Percentiles rank a stretch among this genome's conserved stretches.
phyloP scores from a whole-genome alignment of 2,888 invertebrate genomes.

The Rhamnusium bicolor region DNA sequence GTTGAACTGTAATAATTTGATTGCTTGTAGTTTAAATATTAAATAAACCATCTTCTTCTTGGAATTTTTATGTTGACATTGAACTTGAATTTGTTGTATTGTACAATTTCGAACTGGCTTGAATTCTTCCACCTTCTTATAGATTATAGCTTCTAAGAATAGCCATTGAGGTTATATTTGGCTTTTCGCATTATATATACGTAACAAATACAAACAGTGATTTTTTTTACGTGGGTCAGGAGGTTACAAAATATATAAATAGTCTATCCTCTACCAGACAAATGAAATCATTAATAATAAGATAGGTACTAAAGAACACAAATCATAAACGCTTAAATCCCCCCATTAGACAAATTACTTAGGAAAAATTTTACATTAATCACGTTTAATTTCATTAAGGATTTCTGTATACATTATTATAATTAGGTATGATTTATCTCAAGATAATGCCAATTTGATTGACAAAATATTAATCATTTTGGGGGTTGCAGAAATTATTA shows the following conservation, averaged over 20 bases:
- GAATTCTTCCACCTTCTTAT: conserved; percentile 22
- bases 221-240: conserved; percentile 6
- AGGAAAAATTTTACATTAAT: no score
- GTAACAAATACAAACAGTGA: not conserved
- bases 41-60: conserved; percentile 23
- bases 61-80: conserved; percentile 26
- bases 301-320: no score
- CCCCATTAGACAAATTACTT: no score
- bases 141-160: conserved; percentile 27
- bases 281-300: no score
- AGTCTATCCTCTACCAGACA: not conserved
- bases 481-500: no score
- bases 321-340: no score
- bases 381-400: no score
- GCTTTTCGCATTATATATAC: conserved; percentile 21
- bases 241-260: not conserved
- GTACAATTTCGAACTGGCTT: conserved; percentile 22
- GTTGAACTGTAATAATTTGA: conserved; percentile 30
- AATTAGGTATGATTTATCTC: no score
- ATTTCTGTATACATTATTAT: no score
- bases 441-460: no score
- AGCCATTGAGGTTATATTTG: conserved; percentile 18
- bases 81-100: conserved; percentile 32
- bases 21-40: conserved; percentile 30
- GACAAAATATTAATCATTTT: no score